Evolutionary conservation across 2,888 invertebrate species (phyloP).

Genomic region (Atrina japonica): DNA sequence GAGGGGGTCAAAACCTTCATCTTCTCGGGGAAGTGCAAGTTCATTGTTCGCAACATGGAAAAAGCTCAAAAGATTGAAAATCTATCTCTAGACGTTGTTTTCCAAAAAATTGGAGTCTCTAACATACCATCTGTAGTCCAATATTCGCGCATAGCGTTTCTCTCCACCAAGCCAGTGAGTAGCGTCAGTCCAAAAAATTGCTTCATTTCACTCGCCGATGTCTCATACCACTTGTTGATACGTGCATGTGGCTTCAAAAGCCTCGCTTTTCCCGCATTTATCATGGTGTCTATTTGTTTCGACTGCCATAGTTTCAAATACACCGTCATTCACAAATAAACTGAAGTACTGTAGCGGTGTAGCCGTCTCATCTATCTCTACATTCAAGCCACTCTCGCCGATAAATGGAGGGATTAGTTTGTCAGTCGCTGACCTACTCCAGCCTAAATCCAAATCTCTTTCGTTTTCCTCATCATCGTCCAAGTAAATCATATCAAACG

Average conservation of each 20-base stretch:
- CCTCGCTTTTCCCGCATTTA: constrained; percentile 3
- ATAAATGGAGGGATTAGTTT: too few species aligned
- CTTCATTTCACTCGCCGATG: constrained; percentile 35
- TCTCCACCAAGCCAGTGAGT: constrained; percentile 32
- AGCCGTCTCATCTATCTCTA: too few species aligned
- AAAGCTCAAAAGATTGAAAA: constrained; percentile 36
- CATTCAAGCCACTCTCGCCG: too few species aligned
- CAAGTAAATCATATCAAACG: too few species aligned
- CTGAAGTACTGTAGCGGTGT: constrained; percentile 17
- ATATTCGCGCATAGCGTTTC: constrained; percentile 36
- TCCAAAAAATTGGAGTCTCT: constrained; percentile 39
- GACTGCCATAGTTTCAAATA: constrained; percentile 21
- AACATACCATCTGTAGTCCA: constrained; percentile 35
- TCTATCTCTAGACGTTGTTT: constrained; percentile 34
- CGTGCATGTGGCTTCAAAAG: constrained; percentile 20
- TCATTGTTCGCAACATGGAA: constrained; percentile 41
- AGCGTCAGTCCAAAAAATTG: constrained; percentile 33
- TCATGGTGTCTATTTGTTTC: constrained; percentile 44
- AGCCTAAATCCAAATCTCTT: too few species aligned
- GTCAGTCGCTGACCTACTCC: too few species aligned
- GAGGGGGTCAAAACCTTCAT: constrained; percentile 34
- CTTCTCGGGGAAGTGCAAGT: constrained; percentile 9
- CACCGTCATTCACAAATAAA: constrained; percentile 17
- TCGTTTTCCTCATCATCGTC: too few species aligned
- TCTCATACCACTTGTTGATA: constrained; percentile 34